Evolutionary conservation across 35 echinoderm and acorn worm species (phyloP).

Genomic region (Patiria miniata): DNA sequence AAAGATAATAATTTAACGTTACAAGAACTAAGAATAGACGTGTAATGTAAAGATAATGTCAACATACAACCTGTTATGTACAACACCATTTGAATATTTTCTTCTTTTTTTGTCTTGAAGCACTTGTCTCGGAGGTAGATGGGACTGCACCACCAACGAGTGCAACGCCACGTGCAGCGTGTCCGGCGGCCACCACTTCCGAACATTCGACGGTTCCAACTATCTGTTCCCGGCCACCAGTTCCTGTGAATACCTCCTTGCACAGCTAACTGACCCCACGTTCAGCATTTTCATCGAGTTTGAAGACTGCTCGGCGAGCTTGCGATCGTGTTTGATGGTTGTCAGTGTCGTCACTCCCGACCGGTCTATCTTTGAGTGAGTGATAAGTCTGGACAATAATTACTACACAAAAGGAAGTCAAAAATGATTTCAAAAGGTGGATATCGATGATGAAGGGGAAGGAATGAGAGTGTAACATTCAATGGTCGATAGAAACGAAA

Average conservation of each 20-base stretch:
- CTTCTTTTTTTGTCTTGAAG: background rate
- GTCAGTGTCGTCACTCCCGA: background rate
- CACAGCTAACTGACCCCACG: background rate
- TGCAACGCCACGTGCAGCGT: constrained; percentile 26
- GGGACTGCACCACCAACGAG: background rate
- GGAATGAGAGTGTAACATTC: no score
- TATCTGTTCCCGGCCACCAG: constrained; percentile 19
- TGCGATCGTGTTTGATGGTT: background rate
- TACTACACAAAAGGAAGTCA: no score
- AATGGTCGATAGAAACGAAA: no score
- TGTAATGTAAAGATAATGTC: no score
- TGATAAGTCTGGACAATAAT: no score
- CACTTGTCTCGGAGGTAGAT: constrained; percentile 11
- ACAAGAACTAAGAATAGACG: no score
- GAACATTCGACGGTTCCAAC: constrained; percentile 36
- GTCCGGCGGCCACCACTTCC: background rate
- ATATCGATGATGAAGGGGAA: no score
- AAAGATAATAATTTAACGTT: no score
- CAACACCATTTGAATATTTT: no score
- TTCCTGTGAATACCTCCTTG: constrained; percentile 10
- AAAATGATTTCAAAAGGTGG: no score
- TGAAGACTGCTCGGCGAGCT: constrained; percentile 1
- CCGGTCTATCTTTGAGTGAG: background rate
- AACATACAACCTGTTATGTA: no score
- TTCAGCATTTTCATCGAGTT: background rate